Percentiles rank a stretch among this genome's conserved stretches.
These are phyloP conservation scores for Drosophila ustulata DNA, from an alignment of 2,888 invertebrate genomes.

Conservation along the genomic window DNA sequence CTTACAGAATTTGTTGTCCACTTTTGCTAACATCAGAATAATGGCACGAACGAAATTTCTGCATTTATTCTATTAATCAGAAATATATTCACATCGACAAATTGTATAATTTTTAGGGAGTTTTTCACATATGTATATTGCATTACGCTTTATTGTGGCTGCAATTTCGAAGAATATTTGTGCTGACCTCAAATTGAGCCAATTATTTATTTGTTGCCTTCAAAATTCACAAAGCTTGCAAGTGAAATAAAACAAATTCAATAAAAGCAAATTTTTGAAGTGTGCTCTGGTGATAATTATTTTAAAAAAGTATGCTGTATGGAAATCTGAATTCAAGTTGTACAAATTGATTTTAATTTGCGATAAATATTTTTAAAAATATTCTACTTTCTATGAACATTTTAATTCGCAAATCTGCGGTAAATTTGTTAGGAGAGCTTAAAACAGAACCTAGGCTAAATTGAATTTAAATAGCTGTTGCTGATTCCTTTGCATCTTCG, in stretches of 20 bases:
- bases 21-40: neutral
- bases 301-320: no score
- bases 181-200: neutral
- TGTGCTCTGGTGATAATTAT: no score
- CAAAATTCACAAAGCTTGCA: neutral
- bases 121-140: no score
- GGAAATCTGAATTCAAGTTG: no score
- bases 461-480: neutral
- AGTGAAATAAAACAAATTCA: neutral
- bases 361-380: no score
- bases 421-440: neutral
- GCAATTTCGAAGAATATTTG: neutral
- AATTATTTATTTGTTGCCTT: neutral
- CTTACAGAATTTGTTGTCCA: neutral
- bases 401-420: no score
- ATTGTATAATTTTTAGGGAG: no score
- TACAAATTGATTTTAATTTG: no score
- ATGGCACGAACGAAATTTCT: neutral
- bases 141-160: neutral
- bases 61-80: no score
- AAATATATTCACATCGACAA: no score
- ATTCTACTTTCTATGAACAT: no score
- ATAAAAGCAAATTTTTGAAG: neutral
- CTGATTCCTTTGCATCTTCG: conserved; percentile 6
- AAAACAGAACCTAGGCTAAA: neutral